Conservation (phyloP, 1,140 invertebrate genomes). For the Drosophila auraria region DNA sequence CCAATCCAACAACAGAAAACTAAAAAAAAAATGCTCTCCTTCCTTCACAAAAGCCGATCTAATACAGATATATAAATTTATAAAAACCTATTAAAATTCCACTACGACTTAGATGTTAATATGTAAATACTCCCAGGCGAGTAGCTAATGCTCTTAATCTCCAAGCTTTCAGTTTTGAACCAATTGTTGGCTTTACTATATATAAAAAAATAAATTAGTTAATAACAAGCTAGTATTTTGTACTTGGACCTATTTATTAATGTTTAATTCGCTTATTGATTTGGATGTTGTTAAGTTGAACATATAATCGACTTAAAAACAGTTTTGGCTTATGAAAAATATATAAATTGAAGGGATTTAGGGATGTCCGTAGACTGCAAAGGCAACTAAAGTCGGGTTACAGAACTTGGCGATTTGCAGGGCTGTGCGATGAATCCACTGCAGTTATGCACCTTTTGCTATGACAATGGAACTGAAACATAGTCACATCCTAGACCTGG, state of each 20-base stretch:
- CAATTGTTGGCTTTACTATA: too few relatives aligned
- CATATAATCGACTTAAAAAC: not conserved
- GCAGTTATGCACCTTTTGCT: not conserved
- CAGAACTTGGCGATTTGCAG: not conserved
- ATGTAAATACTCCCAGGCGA: too few relatives aligned
- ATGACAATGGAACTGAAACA: not conserved
- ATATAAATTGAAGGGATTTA: not conserved
- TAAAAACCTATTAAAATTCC: too few relatives aligned
- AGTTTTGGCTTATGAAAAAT: not conserved
- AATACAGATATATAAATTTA: too few relatives aligned
- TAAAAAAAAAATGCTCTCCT: too few relatives aligned
- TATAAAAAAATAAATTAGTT: too few relatives aligned
- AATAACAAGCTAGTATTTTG: not conserved
- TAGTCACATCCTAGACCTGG: conserved; percentile 88
- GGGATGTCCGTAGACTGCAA: not conserved
- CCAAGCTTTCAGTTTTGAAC: too few relatives aligned
- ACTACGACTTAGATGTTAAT: too few relatives aligned
- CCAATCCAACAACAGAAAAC: too few relatives aligned
- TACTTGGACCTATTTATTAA: not conserved
- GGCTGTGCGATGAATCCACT: too few relatives aligned
- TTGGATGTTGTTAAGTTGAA: not conserved
- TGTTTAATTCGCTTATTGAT: not conserved
- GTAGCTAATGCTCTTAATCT: too few relatives aligned
- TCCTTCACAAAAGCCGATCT: too few relatives aligned
- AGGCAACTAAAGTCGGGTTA: not conserved